Conservation (phyloP, 2,113 vertebrate genomes). For the Rallus limicola region DNA sequence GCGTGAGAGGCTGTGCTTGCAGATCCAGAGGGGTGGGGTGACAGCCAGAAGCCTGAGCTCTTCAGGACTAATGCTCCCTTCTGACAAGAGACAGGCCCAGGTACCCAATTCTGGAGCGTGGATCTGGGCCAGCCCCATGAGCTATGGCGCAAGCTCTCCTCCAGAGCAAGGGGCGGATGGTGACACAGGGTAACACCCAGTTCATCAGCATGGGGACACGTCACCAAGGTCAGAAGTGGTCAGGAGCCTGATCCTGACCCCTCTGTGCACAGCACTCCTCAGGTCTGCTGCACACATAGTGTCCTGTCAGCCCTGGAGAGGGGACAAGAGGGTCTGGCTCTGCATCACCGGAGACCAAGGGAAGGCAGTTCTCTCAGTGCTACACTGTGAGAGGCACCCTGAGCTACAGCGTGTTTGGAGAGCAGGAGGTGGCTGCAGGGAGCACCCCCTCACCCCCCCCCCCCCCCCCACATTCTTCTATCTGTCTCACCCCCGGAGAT, state of each 20-base stretch:
- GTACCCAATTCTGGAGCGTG: not conserved
- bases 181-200: rapidly evolving
- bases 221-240: not conserved
- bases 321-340: not conserved
- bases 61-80: not conserved
- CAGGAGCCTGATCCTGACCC: not conserved
- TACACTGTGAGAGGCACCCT: not conserved
- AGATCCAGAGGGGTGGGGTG: not conserved
- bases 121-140: rapidly evolving
- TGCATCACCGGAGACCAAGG: not conserved
- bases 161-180: rapidly evolving
- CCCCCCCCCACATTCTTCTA: rapidly evolving
- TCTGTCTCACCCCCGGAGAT: not conserved
- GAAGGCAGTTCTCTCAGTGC: not conserved
- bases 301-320: rapidly evolving
- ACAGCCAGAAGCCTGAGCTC: not conserved
- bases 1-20: not conserved
- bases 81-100: not conserved
- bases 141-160: not conserved
- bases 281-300: not conserved
- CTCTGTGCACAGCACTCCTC: not conserved
- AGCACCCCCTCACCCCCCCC: rapidly evolving
- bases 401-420: not conserved
- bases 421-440: not conserved
- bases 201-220: too few relatives aligned